Base-by-base conservation (phyloP, 2,113 vertebrate species). In the Ciconia boyciana region DNA sequence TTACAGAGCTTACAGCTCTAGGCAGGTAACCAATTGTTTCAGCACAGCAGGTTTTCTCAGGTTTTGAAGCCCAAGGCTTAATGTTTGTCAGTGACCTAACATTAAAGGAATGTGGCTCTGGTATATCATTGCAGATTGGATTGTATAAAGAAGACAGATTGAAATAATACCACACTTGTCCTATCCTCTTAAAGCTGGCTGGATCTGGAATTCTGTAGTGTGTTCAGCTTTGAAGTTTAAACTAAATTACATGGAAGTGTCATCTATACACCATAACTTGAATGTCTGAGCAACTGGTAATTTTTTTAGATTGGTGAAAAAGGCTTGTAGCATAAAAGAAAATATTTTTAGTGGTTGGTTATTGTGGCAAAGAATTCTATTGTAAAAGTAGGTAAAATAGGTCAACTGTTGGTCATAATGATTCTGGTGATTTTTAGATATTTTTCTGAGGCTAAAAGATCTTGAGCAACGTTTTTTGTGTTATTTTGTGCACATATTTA, bases 41-140 rank as follows among this genome's bases (percentile, higher is more conserved):
- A 94, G 17, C 83, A 28, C 2, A 28, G 77, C 84, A 96, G 80
- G 86, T 89, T 96, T 84, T 93, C 83, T 93, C 91, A 96, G 68
- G 89, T 92, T 92, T 97, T 95, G 78, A 96, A 93, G 90, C 91
- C 89, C 93, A 89, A 92, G 84, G 92, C 93, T 75, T 95, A 97
- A 81, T 51, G 71, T 97, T 97, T 96, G 89, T 94, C 55, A 79
- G 51, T 97, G 95, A 97, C 61, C 79, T 96, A 83, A 97, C 76
- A 78, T 72, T 81, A 94, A 93, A 98, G 89, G 91, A 97, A 95
- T 90, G 96, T 87, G 81, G 83, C 52, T 78, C 65, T 77, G 65
- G 6, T 90, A 21, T 96, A 87, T 78, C 61, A 43, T 52, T 83
- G 77, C 57, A 48, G 72, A 77, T 92, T 85, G 65, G 54, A 89